Conservation (phyloP, 2,113 vertebrate genomes). For the Donacobius atricapilla region DNA sequence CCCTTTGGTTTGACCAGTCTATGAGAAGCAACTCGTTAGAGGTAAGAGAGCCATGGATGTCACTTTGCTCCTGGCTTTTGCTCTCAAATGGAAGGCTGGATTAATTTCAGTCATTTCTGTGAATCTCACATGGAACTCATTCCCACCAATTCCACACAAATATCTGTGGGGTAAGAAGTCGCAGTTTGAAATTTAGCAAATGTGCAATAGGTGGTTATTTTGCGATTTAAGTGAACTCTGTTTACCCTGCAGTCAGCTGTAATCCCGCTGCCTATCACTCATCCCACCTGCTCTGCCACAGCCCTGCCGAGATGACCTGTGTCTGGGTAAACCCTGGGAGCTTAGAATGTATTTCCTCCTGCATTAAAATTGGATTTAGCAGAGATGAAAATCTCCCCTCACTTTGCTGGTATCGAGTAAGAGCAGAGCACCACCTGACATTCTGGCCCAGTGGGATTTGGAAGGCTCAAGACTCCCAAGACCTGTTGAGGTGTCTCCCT, state of each 20-base stretch:
- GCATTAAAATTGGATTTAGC: neutral
- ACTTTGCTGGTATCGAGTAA: rapidly evolving
- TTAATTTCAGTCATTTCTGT: neutral
- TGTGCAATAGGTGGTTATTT: neutral
- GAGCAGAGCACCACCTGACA: neutral
- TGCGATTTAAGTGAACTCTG: neutral
- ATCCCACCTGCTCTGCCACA: neutral
- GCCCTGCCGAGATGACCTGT: neutral
- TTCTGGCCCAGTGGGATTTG: neutral
- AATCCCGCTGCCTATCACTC: neutral
- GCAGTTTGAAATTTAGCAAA: neutral
- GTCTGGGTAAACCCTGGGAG: neutral
- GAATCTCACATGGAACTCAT: neutral
- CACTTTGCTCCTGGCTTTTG: neutral
- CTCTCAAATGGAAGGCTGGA: neutral
- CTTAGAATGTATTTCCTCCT: neutral
- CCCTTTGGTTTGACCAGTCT: neutral
- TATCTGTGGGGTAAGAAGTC: neutral
- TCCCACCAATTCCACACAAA: neutral
- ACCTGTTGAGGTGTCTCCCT: neutral
- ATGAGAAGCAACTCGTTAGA: neutral
- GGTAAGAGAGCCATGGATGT: neutral
- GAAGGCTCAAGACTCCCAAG: neutral
- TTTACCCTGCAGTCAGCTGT: neutral
- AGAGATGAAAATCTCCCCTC: neutral